These are phyloP conservation scores for Chiloscyllium punctatum DNA, from an alignment of 2,797 vertebrate genomes.

Conservation along the genomic window DNA sequence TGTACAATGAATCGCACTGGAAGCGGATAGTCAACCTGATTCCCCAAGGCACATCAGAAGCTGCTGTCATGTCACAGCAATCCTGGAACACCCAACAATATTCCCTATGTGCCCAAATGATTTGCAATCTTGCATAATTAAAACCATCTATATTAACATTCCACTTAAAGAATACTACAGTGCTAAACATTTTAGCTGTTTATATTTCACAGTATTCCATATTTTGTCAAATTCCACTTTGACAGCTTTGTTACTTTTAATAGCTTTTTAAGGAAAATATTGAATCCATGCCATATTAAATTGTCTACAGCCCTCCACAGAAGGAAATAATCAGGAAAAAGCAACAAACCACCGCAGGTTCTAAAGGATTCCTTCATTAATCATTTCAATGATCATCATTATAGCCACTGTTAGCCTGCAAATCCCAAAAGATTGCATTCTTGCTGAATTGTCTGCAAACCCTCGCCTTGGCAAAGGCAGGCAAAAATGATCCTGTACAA, in stretches of 20 bases:
- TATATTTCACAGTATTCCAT: background rate
- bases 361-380: background rate
- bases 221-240: background rate
- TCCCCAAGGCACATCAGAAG: background rate
- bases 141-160: no score
- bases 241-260: background rate
- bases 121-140: background rate
- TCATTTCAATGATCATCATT: background rate
- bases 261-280: background rate
- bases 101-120: background rate
- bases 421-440: background rate
- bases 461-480: background rate
- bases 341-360: background rate
- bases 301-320: background rate
- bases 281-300: background rate
- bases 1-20: background rate
- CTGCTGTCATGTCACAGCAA: background rate
- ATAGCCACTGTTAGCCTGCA: background rate
- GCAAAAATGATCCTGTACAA: constrained; percentile 54
- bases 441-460: background rate
- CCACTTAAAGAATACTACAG: background rate
- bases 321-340: background rate
- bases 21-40: background rate
- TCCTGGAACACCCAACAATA: background rate
- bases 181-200: background rate